Evolutionary conservation across 2,113 vertebrate species (phyloP).

Genomic region (Pseudolaguvia tuberculata): DNA sequence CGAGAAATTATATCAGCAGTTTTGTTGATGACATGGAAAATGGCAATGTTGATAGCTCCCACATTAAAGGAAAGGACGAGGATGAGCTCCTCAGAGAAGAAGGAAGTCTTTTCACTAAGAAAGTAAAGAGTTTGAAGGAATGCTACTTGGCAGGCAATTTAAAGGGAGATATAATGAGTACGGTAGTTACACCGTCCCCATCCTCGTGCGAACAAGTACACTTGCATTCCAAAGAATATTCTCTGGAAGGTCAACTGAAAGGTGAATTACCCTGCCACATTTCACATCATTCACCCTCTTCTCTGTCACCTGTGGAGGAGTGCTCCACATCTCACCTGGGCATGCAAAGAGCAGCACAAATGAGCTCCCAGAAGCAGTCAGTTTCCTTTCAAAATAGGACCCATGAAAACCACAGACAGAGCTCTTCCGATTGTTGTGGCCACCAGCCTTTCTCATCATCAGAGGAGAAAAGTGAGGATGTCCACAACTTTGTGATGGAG

Average conservation of each 20-base stretch:
- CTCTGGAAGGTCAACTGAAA: constrained; percentile 66
- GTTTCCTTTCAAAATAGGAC: constrained; percentile 61
- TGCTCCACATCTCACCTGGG: constrained; percentile 43
- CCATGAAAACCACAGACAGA: constrained; percentile 55
- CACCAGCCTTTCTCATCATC: constrained; percentile 62
- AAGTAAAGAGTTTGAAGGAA: constrained; percentile 63
- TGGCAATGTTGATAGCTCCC: constrained; percentile 80
- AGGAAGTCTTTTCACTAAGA: constrained; percentile 64
- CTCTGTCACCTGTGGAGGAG: constrained; percentile 55
- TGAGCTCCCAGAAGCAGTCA: constrained; percentile 63
- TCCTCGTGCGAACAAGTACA: constrained; percentile 48
- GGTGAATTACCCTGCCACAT: constrained; percentile 72
- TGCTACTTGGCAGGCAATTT: constrained; percentile 55
- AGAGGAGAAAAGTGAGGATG: constrained; percentile 70
- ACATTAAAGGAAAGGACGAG: constrained; percentile 58
- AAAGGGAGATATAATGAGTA: constrained; percentile 57
- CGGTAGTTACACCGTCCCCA: constrained; percentile 47
- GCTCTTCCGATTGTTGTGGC: constrained; percentile 66
- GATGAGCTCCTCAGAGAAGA: constrained; percentile 66
- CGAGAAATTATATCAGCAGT: constrained; percentile 69
- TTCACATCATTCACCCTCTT: constrained; percentile 47
- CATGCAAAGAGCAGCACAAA: constrained; percentile 43
- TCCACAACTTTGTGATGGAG: constrained; percentile 90
- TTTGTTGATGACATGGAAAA: constrained; percentile 92
- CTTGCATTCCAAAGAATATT: constrained; percentile 50